Evolutionary conservation across 1,140 invertebrate species (phyloP).

Genomic region (Bilobella aurantiaca): DNA sequence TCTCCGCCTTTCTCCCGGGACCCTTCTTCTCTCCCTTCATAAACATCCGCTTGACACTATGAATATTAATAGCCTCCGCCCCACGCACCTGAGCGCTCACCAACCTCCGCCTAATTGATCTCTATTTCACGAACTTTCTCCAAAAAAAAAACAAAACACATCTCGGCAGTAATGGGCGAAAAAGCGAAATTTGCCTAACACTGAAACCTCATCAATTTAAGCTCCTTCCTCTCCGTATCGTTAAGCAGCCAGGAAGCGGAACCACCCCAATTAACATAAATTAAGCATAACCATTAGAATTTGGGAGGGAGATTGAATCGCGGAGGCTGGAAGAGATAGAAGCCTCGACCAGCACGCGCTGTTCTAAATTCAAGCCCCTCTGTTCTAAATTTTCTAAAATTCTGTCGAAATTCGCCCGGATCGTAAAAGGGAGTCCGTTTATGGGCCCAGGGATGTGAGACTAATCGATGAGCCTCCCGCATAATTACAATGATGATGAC

Average conservation of each 20-base stretch:
- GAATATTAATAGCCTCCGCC: not conserved
- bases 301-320: not conserved
- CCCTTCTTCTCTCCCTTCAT: not conserved
- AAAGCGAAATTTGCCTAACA: no score
- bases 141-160: not conserved
- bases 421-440: not conserved
- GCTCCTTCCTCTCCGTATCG: not conserved
- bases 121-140: not conserved
- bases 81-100: not conserved
- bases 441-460: not conserved
- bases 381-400: not conserved
- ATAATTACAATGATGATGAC: not conserved
- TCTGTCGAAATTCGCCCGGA: no score
- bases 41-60: not conserved
- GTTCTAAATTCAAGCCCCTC: no score
- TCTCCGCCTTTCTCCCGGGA: not conserved
- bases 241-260: no score
- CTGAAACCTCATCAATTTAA: no score
- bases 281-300: constrained; percentile 1
- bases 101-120: not conserved
- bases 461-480: not conserved
- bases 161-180: no score
- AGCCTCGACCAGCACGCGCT: no score
- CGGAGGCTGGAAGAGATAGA: not conserved
- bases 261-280: not conserved